Base-by-base conservation (phyloP, 2,888 invertebrate species). In the Neoscelio sp. region DNA sequence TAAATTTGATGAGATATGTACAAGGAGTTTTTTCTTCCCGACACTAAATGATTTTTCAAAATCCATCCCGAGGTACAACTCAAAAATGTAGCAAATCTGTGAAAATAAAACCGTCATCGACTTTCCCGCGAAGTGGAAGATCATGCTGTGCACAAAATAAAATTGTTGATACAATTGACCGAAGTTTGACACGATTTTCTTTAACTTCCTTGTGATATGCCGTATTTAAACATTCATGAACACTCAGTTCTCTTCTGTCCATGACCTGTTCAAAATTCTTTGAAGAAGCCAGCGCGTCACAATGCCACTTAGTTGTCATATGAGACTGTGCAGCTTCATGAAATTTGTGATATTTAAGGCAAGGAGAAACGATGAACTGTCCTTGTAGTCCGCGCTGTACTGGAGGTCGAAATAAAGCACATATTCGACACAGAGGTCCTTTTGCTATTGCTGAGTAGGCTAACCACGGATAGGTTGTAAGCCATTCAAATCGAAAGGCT, bases 1-100 rank as follows among this genome's bases (percentile, higher is more conserved):
- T 88, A 86, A 58, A 88, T 85, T 73, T 71, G 62, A 60, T 73
- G 81, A 30, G 85, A 86, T 58, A 58, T 75, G 74, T 88, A 86
- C 56, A 50, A 78, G 42, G 86, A 84, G 79, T 87, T 86, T 68
- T 82, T 83, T 60, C 50, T 65, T 10, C 83, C 81, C 17, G 80
- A 58, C 62, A 85, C 83, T 56, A 85, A 75, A 80, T 88, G 85
- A 46, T 83, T 73, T 78, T 85, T 84, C 50, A 87, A 80, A 76
- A 62, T 50, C 50, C 15, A 68, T 86, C 83, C 48, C 85, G 82
- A 12, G 85, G 73, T 54, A 85, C 82, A 70, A 85, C 80, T 79
- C 82, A 74, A 33, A 84, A 74, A 62, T 81, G 79, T 48, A 78
- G 60, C 60, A 85, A 80, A 40, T 82, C 84, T 58, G 77, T 56